phyloP scores from a whole-genome alignment of 2,888 invertebrate species.

The Anagyrus pseudococci region DNA sequence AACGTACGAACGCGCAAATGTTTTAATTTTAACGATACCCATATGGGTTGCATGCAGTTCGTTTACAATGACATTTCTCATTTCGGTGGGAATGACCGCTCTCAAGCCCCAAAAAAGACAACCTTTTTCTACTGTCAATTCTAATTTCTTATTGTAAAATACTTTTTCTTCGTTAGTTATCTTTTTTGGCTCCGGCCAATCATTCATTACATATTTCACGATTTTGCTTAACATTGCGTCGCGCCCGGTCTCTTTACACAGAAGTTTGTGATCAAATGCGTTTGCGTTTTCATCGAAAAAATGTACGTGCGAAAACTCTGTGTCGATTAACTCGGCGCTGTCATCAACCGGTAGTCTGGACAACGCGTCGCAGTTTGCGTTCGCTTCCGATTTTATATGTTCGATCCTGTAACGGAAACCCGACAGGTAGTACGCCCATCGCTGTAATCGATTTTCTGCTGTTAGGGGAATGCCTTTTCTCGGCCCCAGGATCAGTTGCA shows the following conservation, averaged over 20 bases:
- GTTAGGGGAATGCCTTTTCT: conserved; percentile 40
- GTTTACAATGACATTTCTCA: conserved; percentile 22
- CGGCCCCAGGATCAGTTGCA: conserved; percentile 47
- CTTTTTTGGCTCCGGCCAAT: conserved; percentile 29
- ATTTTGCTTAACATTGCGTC: conserved; percentile 22
- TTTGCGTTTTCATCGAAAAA: conserved; percentile 28
- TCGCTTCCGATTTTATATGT: conserved; percentile 18
- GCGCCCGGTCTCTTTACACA: conserved; percentile 25
- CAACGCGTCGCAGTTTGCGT: conserved; percentile 27
- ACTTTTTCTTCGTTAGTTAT: conserved; percentile 13
- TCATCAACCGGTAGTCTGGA: conserved; percentile 27
- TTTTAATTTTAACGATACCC: conserved; percentile 41
- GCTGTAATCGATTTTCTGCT: conserved; percentile 44
- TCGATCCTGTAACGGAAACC: conserved; percentile 26
- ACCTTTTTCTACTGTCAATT: conserved; percentile 30
- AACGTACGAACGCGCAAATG: conserved; percentile 39
- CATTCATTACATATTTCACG: conserved; percentile 23
- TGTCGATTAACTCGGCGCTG: conserved; percentile 6
- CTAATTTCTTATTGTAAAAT: conserved; percentile 11
- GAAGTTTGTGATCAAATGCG: conserved; percentile 18
- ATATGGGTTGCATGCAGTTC: conserved; percentile 39
- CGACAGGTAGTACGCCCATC: conserved; percentile 43
- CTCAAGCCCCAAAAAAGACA: conserved; percentile 37
- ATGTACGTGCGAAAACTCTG: conserved; percentile 26
- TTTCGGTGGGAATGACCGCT: conserved; percentile 26